These are phyloP conservation scores for Diglossa cyanea DNA, from an alignment of 2,797 vertebrate species.

Conservation along the genomic window DNA sequence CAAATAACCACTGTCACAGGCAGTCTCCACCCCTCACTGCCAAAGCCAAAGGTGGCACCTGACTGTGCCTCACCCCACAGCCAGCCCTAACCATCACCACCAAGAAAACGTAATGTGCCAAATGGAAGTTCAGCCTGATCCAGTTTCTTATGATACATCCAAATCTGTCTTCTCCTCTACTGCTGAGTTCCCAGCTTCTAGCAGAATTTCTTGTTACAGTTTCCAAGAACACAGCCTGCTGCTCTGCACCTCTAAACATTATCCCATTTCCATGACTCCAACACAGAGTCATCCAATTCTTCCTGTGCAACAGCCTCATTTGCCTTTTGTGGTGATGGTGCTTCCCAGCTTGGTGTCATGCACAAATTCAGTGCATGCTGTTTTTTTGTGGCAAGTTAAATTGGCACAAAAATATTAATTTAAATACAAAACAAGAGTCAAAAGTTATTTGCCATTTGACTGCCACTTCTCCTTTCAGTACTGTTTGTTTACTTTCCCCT, in stretches of 20 bases:
- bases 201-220: not conserved
- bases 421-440: not conserved
- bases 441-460: not conserved
- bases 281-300: not conserved
- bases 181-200: not conserved
- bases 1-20: fast-evolving
- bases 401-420: not conserved
- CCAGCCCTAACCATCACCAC: not conserved
- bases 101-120: not conserved
- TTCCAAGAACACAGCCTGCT: not conserved
- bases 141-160: not conserved
- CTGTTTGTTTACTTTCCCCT: not conserved
- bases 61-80: not conserved
- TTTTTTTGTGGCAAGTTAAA: not conserved
- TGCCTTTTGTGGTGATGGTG: not conserved
- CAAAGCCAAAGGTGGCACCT: not conserved
- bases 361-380: not conserved
- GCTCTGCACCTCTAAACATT: not conserved
- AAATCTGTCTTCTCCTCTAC: not conserved
- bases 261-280: not conserved
- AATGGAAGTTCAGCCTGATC: not conserved
- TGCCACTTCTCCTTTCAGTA: not conserved
- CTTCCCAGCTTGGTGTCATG: not conserved
- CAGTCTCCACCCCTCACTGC: not conserved
- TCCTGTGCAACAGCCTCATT: not conserved